Evolutionary conservation across 2,797 vertebrate species (phyloP), one percentile per base, ranked within the genome.

Genomic region (Poeciliopsis paucimaculata): DNA sequence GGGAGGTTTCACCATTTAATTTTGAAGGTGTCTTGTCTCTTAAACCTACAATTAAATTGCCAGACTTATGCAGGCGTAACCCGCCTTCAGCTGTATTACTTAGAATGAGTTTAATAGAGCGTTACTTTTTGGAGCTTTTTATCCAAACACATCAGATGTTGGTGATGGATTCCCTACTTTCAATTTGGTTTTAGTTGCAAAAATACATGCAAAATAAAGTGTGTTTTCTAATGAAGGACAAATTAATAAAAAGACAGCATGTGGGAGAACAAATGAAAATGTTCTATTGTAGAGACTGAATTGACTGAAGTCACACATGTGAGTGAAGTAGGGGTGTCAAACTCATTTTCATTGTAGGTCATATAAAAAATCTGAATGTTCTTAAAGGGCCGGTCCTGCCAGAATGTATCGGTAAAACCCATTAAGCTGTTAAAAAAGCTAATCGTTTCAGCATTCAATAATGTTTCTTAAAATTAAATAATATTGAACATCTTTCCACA

Each of bases 21-120:
- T 62, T 77, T 9, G 75, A 72, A 80, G 82, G 80, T 78, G 82
- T 83, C 76, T 78, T 9, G 34, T 75, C 20, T 10, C 68, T 82
- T 77, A 82, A 85, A 89, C 70, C 78, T 72, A 43, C 77, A 90
- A 82, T 91, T 84, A 89, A 84, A 62, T 43, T 0, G 6, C 80
- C 79, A 75, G 64, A 64, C 80, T 62, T 9, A 36, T 2, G 4
- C 73, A 79, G 78, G 51, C 28, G 23, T 73, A 75, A 57, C 53
- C 71, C 71, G 53, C 76, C 31, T 46, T 39, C 39, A 81, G n/a
- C 68, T 28, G 16, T 60, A 28, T 78, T 76, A 47, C 78, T 87
- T 72, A 60, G 78, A 77, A 75, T 80, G 79, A 2, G 53, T 78
- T 43, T 62, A 36, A 60, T 72, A 10, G 18, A 71, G 34, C 51